Evolutionary conservation across 2,113 vertebrate genomes (phyloP).

Genomic region (Chlamydotis undulata): DNA sequence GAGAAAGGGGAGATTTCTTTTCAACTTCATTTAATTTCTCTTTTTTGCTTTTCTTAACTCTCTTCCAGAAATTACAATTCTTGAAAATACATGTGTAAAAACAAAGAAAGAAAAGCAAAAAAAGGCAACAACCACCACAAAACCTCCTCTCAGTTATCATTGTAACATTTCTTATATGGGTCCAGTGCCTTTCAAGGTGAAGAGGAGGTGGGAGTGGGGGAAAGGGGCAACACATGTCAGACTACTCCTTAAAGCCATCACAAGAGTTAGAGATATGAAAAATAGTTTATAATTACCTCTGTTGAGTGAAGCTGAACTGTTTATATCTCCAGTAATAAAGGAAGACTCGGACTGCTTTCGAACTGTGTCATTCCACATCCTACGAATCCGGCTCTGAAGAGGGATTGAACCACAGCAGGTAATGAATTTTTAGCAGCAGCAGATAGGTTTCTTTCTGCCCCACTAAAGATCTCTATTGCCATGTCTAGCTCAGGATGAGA

Average conservation of each 20-base stretch:
- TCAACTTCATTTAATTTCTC: neutral
- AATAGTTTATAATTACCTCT: constrained; percentile 89
- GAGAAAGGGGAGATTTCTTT: constrained; percentile 25
- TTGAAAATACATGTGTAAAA: constrained; percentile 42
- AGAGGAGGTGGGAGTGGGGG: neutral
- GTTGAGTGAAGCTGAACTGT: constrained; percentile 98
- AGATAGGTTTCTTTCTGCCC: constrained; percentile 45
- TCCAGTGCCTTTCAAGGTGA: neutral
- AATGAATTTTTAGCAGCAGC: constrained; percentile 52
- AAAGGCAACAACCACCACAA: neutral
- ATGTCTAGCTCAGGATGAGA: neutral
- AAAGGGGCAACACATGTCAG: constrained; percentile 32
- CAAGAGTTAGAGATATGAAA: constrained; percentile 57
- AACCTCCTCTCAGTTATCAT: neutral
- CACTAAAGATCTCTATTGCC: constrained; percentile 1
- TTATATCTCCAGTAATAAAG: constrained; percentile 99
- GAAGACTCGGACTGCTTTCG: constrained; percentile 98
- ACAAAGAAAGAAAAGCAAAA: neutral
- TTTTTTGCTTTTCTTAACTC: neutral
- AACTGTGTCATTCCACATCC: constrained; percentile 99
- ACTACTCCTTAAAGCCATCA: constrained; percentile 42
- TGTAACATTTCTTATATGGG: neutral
- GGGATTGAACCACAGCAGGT: constrained; percentile 49
- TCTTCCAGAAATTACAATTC: constrained; percentile 37
- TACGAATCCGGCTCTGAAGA: constrained; percentile 94